Conservation (phyloP, 2,113 vertebrate species). For the Smithornis capensis region DNA sequence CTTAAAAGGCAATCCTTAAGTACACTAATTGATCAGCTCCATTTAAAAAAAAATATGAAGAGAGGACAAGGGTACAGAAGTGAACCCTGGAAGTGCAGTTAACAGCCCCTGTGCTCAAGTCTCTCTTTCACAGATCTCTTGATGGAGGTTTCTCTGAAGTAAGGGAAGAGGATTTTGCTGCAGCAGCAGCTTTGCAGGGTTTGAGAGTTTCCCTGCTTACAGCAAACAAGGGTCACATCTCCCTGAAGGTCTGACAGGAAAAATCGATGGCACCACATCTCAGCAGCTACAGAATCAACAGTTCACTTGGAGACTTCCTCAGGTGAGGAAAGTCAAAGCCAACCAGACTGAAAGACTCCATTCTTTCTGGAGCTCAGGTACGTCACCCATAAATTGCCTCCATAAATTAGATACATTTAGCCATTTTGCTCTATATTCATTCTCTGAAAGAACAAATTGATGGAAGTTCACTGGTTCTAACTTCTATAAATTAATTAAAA, state of each 20-base stretch:
- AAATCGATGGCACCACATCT: background rate
- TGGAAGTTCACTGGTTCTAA: background rate
- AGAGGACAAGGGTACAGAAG: background rate
- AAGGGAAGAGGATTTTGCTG: background rate
- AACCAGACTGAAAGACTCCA: fast-evolving
- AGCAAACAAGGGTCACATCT: background rate
- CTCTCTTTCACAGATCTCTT: background rate
- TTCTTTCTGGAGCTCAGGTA: background rate
- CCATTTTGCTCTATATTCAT: background rate
- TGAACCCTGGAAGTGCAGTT: background rate
- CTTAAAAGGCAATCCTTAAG: background rate
- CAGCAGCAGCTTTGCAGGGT: background rate
- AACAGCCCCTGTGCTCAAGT: fast-evolving
- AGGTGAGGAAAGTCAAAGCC: background rate
- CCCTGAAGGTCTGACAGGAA: background rate
- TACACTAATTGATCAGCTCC: background rate
- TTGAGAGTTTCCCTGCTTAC: background rate
- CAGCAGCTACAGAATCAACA: background rate
- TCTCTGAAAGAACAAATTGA: background rate
- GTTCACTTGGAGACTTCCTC: background rate
- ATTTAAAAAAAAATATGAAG: background rate
- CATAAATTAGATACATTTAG: background rate
- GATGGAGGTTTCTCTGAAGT: background rate
- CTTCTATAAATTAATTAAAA: background rate
- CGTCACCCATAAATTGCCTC: background rate